These are phyloP conservation scores for Apeltes quadracus DNA, from an alignment of 2,113 vertebrate species.

Conservation along the genomic window DNA sequence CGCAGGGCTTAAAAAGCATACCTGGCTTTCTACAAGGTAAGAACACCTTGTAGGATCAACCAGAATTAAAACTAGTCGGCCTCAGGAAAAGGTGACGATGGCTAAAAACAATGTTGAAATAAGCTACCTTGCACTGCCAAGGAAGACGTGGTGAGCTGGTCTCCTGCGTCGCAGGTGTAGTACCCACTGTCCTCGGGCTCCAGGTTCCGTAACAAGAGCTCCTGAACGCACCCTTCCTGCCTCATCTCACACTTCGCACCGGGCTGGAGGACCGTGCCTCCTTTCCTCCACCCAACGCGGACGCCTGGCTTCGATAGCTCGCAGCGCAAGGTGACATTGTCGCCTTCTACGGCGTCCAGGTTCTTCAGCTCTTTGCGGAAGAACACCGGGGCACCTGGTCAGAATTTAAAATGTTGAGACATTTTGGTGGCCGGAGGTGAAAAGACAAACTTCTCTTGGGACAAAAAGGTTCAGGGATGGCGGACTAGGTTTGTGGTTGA, in stretches of 20 bases:
- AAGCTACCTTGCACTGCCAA: constrained; percentile 88
- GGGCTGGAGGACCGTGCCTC: constrained; percentile 82
- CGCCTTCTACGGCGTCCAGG: constrained; percentile 82
- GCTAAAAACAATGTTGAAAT: constrained; percentile 18
- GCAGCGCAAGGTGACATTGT: constrained; percentile 80
- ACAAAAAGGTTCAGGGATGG: constrained; percentile 9
- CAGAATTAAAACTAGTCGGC: background rate
- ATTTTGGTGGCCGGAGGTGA: constrained; percentile 23
- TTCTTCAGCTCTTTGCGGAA: constrained; percentile 86
- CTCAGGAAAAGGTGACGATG: constrained; percentile 9
- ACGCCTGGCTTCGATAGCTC: constrained; percentile 81
- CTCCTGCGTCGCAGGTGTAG: constrained; percentile 88
- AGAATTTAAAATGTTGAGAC: constrained; percentile 48
- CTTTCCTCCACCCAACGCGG: constrained; percentile 88
- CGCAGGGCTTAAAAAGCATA: background rate
- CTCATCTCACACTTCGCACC: constrained; percentile 85
- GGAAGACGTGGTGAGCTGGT: constrained; percentile 86
- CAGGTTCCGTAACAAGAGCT: constrained; percentile 82
- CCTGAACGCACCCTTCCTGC: constrained; percentile 77
- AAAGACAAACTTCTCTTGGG: constrained; percentile 17
- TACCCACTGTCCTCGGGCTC: constrained; percentile 86
- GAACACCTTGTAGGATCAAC: background rate
- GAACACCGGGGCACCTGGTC: constrained; percentile 79
- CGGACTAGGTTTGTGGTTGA: background rate
- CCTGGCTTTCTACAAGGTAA: background rate